Evolutionary conservation across 2,797 vertebrate species (phyloP).

Genomic region (Microchirus variegatus): DNA sequence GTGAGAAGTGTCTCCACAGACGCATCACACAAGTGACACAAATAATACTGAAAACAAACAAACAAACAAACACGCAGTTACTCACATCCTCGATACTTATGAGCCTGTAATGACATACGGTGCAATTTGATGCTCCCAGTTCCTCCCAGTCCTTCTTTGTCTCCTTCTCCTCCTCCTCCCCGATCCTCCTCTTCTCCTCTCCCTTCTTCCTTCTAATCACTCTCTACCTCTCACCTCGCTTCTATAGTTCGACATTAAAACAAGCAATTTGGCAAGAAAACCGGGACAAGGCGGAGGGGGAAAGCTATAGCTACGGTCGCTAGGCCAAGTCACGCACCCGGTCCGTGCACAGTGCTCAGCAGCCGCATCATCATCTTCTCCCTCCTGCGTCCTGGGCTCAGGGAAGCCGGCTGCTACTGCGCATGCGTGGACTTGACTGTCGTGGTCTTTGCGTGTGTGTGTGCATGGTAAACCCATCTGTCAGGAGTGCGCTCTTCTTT

Average conservation of each 20-base stretch:
- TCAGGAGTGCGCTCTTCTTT: not conserved
- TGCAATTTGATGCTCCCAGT: constrained; percentile 69
- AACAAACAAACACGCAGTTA: constrained; percentile 16
- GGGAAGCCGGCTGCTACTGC: constrained; percentile 54
- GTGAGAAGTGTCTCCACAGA: not conserved
- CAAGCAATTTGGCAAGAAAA: constrained; percentile 74
- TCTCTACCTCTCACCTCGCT: constrained; percentile 35
- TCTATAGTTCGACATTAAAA: constrained; percentile 63
- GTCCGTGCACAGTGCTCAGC: constrained; percentile 60
- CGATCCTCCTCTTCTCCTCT: not conserved
- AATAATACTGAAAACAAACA: not conserved
- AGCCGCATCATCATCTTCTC: constrained; percentile 68
- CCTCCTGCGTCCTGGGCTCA: constrained; percentile 52
- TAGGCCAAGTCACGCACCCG: constrained; percentile 59
- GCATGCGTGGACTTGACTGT: constrained; percentile 68
- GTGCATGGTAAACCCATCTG: not conserved
- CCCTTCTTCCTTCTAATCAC: constrained; percentile 8
- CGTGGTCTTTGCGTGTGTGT: not conserved
- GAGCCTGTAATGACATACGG: constrained; percentile 79
- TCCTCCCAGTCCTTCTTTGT: constrained; percentile 35
- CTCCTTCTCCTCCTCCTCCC: not conserved
- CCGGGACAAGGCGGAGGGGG: constrained; percentile 64
- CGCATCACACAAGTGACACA: not conserved
- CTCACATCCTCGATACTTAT: constrained; percentile 73
- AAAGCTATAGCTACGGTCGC: constrained; percentile 50